Evolutionary conservation across 2,888 invertebrate species (phyloP).

Genomic region (Melinaea menophilus): DNA sequence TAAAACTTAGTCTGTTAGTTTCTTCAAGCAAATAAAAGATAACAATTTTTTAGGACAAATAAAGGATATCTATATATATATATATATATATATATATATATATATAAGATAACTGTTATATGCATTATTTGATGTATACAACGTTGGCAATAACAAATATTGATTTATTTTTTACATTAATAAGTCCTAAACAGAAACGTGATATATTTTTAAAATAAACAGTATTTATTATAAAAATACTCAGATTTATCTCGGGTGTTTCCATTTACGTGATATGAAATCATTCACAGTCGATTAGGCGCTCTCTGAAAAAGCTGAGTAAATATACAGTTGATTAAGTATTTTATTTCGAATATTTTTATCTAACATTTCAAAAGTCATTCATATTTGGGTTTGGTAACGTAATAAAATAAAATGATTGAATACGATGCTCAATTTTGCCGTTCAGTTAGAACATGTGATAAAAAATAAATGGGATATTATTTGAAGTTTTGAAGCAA

Average conservation of each 20-base stretch:
- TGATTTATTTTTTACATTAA: too few species aligned
- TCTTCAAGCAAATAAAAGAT: too few species aligned
- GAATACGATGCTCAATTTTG: background rate
- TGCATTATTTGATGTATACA: too few species aligned
- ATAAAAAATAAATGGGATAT: background rate
- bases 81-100: too few species aligned
- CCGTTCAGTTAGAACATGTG: background rate
- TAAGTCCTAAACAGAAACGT: too few species aligned
- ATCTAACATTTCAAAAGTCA: background rate
- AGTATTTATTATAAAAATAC: background rate
- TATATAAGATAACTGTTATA: too few species aligned
- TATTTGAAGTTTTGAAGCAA: too few species aligned
- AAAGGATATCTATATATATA: too few species aligned
- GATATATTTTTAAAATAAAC: background rate
- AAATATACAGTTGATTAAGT: conserved; percentile 6
- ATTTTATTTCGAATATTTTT: conserved; percentile 3
- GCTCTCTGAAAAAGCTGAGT: conserved; percentile 3
- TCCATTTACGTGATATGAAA: conserved; percentile 11
- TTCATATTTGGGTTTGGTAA: background rate
- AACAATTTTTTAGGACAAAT: too few species aligned
- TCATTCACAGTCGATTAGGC: conserved; percentile 12
- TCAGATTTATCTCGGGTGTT: conserved; percentile 14
- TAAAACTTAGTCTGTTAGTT: too few species aligned
- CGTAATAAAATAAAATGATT: background rate
- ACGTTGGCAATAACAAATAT: too few species aligned